phyloP scores from a whole-genome alignment of 1,140 invertebrate species.

The Phymastichus coffea region DNA sequence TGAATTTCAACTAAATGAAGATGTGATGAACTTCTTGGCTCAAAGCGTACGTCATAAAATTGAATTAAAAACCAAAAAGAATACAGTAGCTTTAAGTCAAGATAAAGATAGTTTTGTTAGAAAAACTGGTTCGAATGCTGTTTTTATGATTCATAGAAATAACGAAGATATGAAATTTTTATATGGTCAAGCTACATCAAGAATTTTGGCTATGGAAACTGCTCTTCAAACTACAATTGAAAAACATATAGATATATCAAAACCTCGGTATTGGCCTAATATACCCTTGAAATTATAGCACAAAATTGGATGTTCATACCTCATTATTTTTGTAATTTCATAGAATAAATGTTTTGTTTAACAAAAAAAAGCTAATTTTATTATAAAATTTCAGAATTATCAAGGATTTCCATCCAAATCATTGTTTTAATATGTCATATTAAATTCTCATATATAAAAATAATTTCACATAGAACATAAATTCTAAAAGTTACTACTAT shows the following conservation, averaged over 20 bases:
- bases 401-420: not conserved
- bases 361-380: not conserved
- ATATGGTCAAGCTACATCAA: conserved; percentile 65
- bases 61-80: conserved; percentile 51
- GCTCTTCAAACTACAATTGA: conserved; percentile 68
- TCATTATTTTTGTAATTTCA: not conserved
- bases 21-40: conserved; percentile 66
- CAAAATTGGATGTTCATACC: no score
- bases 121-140: conserved; percentile 14
- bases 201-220: conserved; percentile 74
- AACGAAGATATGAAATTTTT: conserved; percentile 54
- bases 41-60: conserved; percentile 61
- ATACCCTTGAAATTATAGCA: conserved; percentile 66
- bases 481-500: no score
- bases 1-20: conserved; percentile 65
- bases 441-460: no score
- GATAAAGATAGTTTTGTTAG: conserved; percentile 30
- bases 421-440: no score
- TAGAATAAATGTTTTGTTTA: not conserved
- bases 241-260: conserved; percentile 61
- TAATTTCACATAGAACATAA: no score
- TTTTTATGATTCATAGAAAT: conserved; percentile 39
- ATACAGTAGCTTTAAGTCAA: conserved; percentile 35
- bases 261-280: conserved; percentile 72
- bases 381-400: not conserved